Evolutionary conservation across 92 coral and sea anemone species (phyloP), one percentile per base, ranked within the genome.

Genomic region (Actinostola sp.): DNA sequence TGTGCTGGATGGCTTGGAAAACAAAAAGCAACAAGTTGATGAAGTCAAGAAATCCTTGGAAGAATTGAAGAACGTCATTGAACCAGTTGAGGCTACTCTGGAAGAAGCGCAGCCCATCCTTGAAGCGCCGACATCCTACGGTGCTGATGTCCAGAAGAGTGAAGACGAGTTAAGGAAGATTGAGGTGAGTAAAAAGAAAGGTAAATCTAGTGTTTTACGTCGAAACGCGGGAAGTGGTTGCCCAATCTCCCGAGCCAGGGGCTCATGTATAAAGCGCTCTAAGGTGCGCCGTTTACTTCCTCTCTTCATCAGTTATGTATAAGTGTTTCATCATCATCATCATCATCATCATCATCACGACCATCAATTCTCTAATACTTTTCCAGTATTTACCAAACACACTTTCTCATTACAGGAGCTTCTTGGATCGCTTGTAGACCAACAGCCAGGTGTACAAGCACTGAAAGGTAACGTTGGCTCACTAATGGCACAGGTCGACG

Each of bases 41-140:
- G 78, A 82, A 25, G 97, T 88, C 38, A 80, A 84, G 66, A 76
- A 51, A 29, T 57, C 84, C 21, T 35, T 94, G 64, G 80, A 43
- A 28, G 81, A 88, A 26, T 88, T 92, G 44, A 78, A 80, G 28
- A 75, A 51, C 29, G 85, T 89, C 17, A 70, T 94, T 63, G 95
- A 86, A 59, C 92, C 97, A 26, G 83, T 94, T 55, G 92, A 88
- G 72, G 92, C 76, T 36, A 82, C 81, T 15, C 82, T 92, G 66
- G 90, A 82, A 48, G 82, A 92, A 46, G 98, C 97, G 3, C 82
- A 82, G 70, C 86, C 82, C 36, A 58, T 90, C 24, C 77, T 83
- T 4, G 76, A 81, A 51, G 87, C 92, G 5, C 92, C 96, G 8
- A 67, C 77, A 34, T 65, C 96, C n/a, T 70, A 87, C 63, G 87